Evolutionary conservation across 2,113 vertebrate species (phyloP).

Genomic region (Marcusenius ussheri): DNA sequence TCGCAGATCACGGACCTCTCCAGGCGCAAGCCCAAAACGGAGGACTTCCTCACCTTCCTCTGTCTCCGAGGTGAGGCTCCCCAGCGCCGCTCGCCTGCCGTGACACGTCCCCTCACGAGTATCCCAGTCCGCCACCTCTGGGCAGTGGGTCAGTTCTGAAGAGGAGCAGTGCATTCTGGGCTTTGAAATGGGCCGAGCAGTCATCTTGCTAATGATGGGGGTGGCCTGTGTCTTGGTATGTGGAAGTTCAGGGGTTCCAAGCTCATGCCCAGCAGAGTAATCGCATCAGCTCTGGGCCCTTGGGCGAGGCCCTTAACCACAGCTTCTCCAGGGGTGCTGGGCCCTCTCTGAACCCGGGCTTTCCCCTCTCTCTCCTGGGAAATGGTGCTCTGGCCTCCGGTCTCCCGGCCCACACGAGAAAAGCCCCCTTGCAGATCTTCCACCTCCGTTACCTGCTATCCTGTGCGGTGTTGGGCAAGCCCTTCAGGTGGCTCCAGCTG

Average conservation of each 20-base stretch:
- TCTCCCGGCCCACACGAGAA: neutral
- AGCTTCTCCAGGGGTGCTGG: neutral
- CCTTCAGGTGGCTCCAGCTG: too few species aligned
- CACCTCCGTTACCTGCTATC: neutral
- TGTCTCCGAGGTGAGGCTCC: conserved; percentile 84
- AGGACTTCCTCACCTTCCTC: conserved; percentile 99
- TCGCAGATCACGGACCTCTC: conserved; percentile 94
- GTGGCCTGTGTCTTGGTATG: neutral
- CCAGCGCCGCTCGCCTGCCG: too few species aligned
- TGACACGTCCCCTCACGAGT: neutral
- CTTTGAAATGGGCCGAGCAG: neutral
- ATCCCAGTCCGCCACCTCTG: neutral
- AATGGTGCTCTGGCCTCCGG: neutral
- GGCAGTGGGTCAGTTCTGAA: neutral
- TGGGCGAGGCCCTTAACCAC: neutral
- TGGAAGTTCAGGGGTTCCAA: neutral
- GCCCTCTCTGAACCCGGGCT: neutral
- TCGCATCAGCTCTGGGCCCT: neutral
- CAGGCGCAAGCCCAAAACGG: conserved; percentile 96
- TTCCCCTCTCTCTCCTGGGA: neutral
- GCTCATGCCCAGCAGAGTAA: neutral
- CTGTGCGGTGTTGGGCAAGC: neutral
- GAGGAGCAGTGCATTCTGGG: neutral
- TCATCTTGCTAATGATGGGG: neutral
- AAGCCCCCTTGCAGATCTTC: neutral